Conservation (phyloP, 2,888 invertebrate genomes). For the Lamellibrachia columna region DNA sequence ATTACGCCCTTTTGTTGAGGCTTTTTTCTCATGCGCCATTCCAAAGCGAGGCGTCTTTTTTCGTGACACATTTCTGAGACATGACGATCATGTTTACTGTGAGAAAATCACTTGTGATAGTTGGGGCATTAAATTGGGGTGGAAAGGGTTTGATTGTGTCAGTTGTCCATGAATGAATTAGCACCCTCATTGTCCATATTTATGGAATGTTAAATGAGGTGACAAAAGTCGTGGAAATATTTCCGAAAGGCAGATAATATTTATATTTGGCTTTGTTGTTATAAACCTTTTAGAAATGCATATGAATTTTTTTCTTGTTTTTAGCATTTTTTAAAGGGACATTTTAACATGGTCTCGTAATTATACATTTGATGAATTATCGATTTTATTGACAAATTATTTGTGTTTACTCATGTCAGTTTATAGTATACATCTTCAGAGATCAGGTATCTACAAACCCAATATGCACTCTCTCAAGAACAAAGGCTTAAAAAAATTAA, state of each 20-base stretch:
- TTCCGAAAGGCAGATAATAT: not conserved
- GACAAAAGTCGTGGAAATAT: not conserved
- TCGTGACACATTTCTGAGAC: not conserved
- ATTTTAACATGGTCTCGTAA: no score
- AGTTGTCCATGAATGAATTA: not conserved
- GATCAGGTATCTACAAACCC: no score
- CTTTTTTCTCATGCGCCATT: not conserved
- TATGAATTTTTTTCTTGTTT: not conserved
- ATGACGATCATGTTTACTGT: not conserved
- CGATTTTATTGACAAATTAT: no score
- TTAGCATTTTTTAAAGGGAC: no score
- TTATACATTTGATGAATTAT: no score
- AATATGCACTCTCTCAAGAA: no score
- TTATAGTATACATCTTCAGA: no score
- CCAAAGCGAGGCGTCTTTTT: not conserved
- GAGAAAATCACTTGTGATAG: not conserved
- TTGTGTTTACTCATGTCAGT: no score
- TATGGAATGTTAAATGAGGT: not conserved
- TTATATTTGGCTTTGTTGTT: not conserved
- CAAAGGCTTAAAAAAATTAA: no score
- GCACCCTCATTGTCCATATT: not conserved
- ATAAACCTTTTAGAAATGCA: not conserved
- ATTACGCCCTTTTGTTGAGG: not conserved
- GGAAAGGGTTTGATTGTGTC: not conserved
- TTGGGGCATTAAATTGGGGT: not conserved